These are phyloP conservation scores for Hemibagrus wyckioides DNA, from an alignment of 2,113 vertebrate species.

Conservation along the genomic window DNA sequence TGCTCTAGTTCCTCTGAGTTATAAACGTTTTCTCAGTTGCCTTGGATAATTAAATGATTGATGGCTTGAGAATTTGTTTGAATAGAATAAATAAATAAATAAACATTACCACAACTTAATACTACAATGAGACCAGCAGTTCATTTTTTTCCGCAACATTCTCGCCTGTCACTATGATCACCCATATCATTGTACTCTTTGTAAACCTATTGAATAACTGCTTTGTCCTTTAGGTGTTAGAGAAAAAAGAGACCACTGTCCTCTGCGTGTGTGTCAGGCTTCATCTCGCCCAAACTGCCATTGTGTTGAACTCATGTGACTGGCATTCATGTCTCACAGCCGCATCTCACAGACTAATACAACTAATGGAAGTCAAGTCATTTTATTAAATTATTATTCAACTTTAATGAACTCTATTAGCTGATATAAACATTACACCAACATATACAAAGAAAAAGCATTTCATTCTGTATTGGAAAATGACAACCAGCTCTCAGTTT, in stretches of 20 bases:
- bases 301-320: conserved; percentile 45
- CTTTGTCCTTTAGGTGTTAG: conserved; percentile 29
- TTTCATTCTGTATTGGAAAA: background rate
- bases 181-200: conserved; percentile 15
- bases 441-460: background rate
- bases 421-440: background rate
- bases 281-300: conserved; percentile 35
- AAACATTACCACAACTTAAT: background rate
- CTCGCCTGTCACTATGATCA: background rate
- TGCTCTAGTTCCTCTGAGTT: background rate
- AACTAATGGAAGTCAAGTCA: conserved; percentile 20
- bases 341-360: conserved; percentile 32
- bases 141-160: background rate
- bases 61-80: background rate
- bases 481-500: background rate
- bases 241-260: conserved; percentile 40
- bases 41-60: background rate
- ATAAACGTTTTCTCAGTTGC: background rate
- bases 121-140: background rate
- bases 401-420: background rate
- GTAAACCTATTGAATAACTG: conserved; percentile 26
- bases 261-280: conserved; percentile 31
- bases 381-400: background rate
- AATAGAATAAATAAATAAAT: background rate
- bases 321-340: conserved; percentile 39